phyloP scores from a whole-genome alignment of 2,797 vertebrate species.

The Poecilia picta region DNA sequence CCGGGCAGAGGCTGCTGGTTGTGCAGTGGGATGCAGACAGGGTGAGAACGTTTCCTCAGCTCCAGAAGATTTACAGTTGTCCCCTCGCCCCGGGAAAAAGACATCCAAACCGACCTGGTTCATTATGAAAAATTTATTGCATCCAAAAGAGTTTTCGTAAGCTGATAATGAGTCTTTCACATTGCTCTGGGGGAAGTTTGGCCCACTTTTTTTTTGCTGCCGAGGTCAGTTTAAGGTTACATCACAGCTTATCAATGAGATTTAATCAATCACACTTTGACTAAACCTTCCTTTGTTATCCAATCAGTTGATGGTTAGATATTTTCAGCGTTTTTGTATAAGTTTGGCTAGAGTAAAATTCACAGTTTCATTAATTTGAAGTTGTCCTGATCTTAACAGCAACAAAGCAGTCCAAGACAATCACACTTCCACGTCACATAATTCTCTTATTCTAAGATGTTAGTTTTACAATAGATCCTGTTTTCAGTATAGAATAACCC shows the following conservation, averaged over 20 bases:
- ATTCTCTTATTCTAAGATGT: neutral
- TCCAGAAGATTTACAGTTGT: constrained; percentile 4
- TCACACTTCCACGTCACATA: neutral
- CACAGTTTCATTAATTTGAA: neutral
- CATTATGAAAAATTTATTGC: neutral
- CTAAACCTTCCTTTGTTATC: neutral
- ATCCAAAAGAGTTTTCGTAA: neutral
- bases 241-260: neutral
- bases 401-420: neutral
- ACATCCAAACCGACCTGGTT: neutral
- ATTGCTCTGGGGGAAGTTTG: neutral
- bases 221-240: neutral
- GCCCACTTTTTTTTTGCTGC: neutral
- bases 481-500: neutral
- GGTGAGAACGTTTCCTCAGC: constrained; percentile 76
- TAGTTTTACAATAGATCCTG: neutral
- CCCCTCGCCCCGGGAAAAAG: neutral
- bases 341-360: neutral
- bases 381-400: neutral
- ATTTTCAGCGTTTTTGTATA: neutral
- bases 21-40: constrained; percentile 93
- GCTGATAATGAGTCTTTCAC: neutral
- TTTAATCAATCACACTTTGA: neutral
- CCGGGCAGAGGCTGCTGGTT: constrained; percentile 89
- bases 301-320: neutral